A percentile compares a stretch with the other conserved stretches of the same genome.
These are phyloP conservation scores for Pachyuromys duprasi DNA, from an alignment of 2,797 vertebrate species.

Conservation along the genomic window DNA sequence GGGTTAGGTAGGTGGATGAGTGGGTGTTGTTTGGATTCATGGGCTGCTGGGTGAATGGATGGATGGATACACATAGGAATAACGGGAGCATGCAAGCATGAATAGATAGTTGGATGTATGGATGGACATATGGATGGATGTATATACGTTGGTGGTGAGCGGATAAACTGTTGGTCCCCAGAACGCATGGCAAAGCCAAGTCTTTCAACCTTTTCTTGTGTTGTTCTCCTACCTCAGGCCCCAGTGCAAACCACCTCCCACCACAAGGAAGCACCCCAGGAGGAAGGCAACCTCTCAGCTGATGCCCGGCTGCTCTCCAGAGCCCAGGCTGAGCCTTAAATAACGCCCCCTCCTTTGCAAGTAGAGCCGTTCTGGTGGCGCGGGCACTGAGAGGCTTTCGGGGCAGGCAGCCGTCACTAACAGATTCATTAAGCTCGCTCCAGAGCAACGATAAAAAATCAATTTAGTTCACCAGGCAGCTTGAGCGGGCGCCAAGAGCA, in stretches of 20 bases:
- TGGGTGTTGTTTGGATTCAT: not conserved
- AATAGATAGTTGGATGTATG: not conserved
- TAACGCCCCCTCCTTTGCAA: conserved; percentile 67
- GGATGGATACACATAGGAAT: no score
- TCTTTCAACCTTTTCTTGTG: not conserved
- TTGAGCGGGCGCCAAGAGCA: conserved; percentile 87
- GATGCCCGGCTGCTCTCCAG: conserved; percentile 37
- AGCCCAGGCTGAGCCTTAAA: conserved; percentile 73
- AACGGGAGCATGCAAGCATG: no score
- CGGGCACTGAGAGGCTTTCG: conserved; percentile 82
- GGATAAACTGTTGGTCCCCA: no score
- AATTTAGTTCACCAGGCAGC: conserved; percentile 90
- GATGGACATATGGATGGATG: not conserved
- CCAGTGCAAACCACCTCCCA: not conserved
- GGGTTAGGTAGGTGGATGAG: not conserved
- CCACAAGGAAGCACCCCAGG: not conserved
- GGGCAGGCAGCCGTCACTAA: conserved; percentile 89
- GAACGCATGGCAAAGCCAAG: not conserved
- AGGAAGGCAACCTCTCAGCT: not conserved
- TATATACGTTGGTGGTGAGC: not conserved
- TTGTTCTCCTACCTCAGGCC: not conserved
- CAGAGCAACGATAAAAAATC: conserved; percentile 92
- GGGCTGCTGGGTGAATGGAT: no score
- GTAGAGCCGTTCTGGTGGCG: conserved; percentile 75
- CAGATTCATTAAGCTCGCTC: conserved; percentile 91